These are phyloP conservation scores for Schizopygopsis malacanthus DNA, from an alignment of 2,797 vertebrate genomes.

Conservation along the genomic window DNA sequence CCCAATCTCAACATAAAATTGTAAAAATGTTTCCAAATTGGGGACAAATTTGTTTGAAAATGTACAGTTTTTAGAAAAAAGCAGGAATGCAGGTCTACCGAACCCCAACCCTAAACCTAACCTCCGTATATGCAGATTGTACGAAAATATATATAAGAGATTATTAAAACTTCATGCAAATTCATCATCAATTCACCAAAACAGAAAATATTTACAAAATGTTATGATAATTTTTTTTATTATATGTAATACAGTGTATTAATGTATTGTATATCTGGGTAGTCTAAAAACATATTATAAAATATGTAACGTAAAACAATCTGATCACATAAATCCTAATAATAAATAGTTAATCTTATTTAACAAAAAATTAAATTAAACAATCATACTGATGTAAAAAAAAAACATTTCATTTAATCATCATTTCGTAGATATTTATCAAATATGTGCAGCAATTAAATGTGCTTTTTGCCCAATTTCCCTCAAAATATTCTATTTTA, in stretches of 20 bases:
- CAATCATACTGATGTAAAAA: not conserved
- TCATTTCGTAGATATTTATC: not conserved
- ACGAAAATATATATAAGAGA: not conserved
- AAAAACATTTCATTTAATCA: no score
- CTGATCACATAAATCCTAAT: not conserved
- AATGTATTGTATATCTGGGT: not conserved
- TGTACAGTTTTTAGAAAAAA: not conserved
- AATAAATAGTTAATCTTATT: not conserved
- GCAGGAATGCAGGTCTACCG: not conserved
- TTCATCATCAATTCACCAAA: not conserved
- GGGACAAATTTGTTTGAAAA: not conserved
- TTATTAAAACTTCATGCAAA: not conserved
- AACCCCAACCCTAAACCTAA: not conserved
- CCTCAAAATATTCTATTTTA: not conserved
- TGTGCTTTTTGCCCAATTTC: not conserved
- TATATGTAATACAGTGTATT: not conserved
- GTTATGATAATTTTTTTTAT: not conserved
- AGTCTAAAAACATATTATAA: not conserved
- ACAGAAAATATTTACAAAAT: not conserved
- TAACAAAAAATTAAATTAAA: not conserved
- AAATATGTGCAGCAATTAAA: not conserved
- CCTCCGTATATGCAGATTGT: not conserved
- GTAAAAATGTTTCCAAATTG: not conserved
- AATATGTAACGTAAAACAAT: not conserved
- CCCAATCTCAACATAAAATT: not conserved